Evolutionary conservation across 2,797 vertebrate genomes (phyloP), one percentile per base, ranked within the genome.

Genomic region (Urophycis tenuis): DNA sequence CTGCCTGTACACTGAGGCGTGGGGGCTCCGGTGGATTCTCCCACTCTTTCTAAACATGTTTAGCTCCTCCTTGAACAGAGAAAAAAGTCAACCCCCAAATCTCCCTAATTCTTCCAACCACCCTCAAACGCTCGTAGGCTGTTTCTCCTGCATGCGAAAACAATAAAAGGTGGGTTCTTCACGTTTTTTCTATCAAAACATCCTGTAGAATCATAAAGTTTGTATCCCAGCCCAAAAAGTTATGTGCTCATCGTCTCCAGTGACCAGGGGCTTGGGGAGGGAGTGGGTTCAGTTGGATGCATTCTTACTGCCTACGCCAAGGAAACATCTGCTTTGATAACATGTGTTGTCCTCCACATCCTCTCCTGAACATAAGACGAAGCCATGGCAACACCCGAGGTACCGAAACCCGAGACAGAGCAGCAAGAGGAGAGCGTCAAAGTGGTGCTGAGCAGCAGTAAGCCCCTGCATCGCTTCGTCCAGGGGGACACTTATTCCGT

Each of bases 381-480:
- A 49, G 71, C 69, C 4, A 82, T 79, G 71, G 36, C 83, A 74
- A 82, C 81, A 74, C 29, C 79, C 4, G 70, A 11, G 71, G 64
- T 64, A 2, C 25, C 60, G 9, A 77, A 49, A 73, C 22, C 32
- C 32, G 53, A 10, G 12, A 49, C n/a, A 64, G 74, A 12, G 30
- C 77, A n/a, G 12, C 45, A 53, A 15, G 73, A 79, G 60, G 4
- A 14, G 1, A 71, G 81, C 34, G 1, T 22, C 5, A 69, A 0
- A 1, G 3, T 29, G 0, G 5, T 75, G 15, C 64, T 85, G 29
- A 49, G 74, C 76, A 35, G 79, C 33, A 80, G 75, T 78, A 92
- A 92, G 71, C 91, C 90, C 45, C 83, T 92, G 41, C 88, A 92
- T 74, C 88, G 90, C 60, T 92, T 92, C 9, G 1, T 89, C 77